phyloP scores from a whole-genome alignment of 2,888 invertebrate genomes.

The Camponotus fellah region DNA sequence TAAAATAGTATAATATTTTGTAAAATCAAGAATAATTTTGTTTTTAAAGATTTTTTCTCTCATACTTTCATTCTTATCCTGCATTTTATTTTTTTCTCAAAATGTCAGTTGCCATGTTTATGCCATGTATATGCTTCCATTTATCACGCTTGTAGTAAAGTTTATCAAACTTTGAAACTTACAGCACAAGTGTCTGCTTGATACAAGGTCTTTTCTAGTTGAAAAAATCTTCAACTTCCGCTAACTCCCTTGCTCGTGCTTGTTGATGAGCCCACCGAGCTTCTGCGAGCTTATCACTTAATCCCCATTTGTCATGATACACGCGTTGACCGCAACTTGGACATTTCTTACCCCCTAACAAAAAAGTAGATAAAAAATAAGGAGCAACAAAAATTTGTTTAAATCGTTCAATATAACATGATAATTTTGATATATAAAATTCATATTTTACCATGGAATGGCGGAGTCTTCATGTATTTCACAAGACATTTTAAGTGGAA shows the following conservation, averaged over 20 bases:
- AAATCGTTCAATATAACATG: neutral
- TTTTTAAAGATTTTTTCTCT: neutral
- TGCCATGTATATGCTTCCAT: neutral
- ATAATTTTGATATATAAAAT: conserved; percentile 3
- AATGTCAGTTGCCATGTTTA: conserved; percentile 6
- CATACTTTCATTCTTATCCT: neutral
- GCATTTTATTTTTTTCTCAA: conserved; percentile 5
- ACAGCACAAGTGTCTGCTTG: conserved; percentile 10
- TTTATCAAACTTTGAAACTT: conserved; percentile 1
- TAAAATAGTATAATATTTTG: neutral
- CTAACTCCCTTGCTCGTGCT: conserved; percentile 91
- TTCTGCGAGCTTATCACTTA: conserved; percentile 90
- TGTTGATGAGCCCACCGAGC: conserved; percentile 93
- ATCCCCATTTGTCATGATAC: conserved; percentile 91
- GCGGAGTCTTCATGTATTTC: conserved; percentile 90
- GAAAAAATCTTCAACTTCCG: conserved; percentile 92
- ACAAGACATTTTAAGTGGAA: conserved; percentile 91
- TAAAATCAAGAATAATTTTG: neutral
- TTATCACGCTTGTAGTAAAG: neutral
- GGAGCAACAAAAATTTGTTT: neutral
- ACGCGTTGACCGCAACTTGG: conserved; percentile 89
- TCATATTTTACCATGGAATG: conserved; percentile 88
- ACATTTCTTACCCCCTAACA: conserved; percentile 90
- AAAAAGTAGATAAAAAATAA: conserved; percentile 19
- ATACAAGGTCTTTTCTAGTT: conserved; percentile 80